Base-by-base conservation (phyloP, 2,888 invertebrate genomes). In the Erebia palarica region DNA sequence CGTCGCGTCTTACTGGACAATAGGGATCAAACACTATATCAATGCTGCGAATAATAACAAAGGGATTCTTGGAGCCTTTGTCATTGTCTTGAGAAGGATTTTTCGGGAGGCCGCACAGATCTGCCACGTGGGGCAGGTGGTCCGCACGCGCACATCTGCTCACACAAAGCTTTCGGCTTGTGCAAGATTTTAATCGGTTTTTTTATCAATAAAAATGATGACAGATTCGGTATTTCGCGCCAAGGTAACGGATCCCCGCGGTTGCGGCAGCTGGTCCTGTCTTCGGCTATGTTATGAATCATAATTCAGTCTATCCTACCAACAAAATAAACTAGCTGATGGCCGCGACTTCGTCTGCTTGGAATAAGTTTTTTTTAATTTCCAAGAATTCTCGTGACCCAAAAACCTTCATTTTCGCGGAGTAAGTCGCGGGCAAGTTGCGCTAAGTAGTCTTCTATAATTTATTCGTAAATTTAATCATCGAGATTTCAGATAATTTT, bases 61-160 rank as follows among this genome's bases (percentile, higher is more conserved):
- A 87, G 72, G 81, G 68, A 74, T 73, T 78, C 77, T 83, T 83
- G 85, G 87, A 77, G 80, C 83, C 81, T 87, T 92, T 89, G 68
- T 42, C 44, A 60, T 68, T 68, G 51, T 68, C 68, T 68, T 53
- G 66, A 4, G 14, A 51, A 1, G 82, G 69, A 74, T 73, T 78
- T 77, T 83, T 86, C 83, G 86, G 86, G 77, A 79, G 80, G 83
- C 82, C 86, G 90, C 44, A 36, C 88, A 89, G 84, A 86, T 85
- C 84, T 82, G 84, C 86, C 93, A 92, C 91, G 92, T 92, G 92
- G 88, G 91, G 78, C 92, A 92, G 92, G 92, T 92, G 92, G 75
- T 73, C 84, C 84, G 91, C 92, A 92, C 92, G 92, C 89, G 92
- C 91, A 85, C 92, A 92, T 82, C 92, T 92, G 92, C 86, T 79